A percentile compares a stretch with the other conserved stretches of the same genome.
Conservation (phyloP, 2,797 vertebrate genomes). For the Microctenopoma lineatum region DNA sequence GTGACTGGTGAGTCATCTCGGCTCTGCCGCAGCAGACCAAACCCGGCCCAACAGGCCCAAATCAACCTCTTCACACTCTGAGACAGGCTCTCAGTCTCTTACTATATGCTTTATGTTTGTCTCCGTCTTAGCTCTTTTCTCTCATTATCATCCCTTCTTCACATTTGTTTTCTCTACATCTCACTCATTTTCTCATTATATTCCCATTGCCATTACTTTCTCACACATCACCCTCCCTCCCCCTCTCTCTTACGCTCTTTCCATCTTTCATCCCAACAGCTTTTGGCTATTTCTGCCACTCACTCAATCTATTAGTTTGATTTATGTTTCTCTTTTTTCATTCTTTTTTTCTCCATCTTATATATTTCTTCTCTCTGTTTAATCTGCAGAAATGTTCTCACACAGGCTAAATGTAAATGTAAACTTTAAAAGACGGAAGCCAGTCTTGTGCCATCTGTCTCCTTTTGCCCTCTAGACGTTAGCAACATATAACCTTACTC, state of each 20-base stretch:
- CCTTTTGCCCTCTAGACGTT: conserved; percentile 52
- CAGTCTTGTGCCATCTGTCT: conserved; percentile 11
- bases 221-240: conserved; percentile 25
- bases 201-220: conserved; percentile 41
- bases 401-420: conserved; percentile 28
- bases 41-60: conserved; percentile 61
- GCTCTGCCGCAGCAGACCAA: conserved; percentile 56
- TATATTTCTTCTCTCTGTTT: conserved; percentile 27
- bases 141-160: conserved; percentile 21
- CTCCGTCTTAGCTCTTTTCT: conserved; percentile 34
- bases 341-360: neutral
- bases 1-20: conserved; percentile 70
- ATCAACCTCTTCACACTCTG: conserved; percentile 56
- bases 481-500: conserved; percentile 46
- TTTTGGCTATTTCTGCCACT: conserved; percentile 58
- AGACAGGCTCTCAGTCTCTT: conserved; percentile 46
- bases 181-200: conserved; percentile 57
- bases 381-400: conserved; percentile 31
- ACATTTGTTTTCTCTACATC: conserved; percentile 31
- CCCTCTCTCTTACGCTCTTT: conserved; percentile 1
- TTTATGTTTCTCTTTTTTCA: conserved; percentile 33
- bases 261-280: conserved; percentile 46
- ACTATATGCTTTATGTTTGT: conserved; percentile 35
- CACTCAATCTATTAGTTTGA: conserved; percentile 50
- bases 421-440: conserved; percentile 25